phyloP scores from a whole-genome alignment of 2,797 vertebrate genomes.

The Darevskia mixta region DNA sequence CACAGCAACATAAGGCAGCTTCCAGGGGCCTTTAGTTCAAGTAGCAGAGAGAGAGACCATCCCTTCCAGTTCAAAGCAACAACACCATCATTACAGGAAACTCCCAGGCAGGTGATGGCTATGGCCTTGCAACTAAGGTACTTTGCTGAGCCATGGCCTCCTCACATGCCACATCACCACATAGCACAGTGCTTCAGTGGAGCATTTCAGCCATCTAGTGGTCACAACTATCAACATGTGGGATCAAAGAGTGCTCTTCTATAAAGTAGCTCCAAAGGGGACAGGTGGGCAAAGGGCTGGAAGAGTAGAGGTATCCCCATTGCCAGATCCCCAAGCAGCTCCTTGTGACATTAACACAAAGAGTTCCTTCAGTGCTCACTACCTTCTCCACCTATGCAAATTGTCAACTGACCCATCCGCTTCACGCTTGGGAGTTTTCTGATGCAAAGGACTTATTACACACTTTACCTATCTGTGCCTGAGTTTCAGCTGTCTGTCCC shows the following conservation, averaged over 20 bases:
- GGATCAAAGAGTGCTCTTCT: neutral
- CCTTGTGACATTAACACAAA: neutral
- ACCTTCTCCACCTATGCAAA: neutral
- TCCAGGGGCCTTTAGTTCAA: neutral
- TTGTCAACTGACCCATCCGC: neutral
- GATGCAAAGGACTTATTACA: neutral
- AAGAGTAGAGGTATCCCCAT: neutral
- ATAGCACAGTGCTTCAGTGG: no score
- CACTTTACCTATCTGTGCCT: conserved; percentile 20
- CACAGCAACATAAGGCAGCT: no score
- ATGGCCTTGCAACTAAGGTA: neutral
- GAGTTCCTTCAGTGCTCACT: neutral
- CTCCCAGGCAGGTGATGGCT: no score
- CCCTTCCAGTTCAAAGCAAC: neutral
- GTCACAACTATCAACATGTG: neutral
- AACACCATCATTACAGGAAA: neutral
- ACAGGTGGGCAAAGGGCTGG: neutral
- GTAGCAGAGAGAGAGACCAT: neutral
- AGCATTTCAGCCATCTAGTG: conserved; percentile 2
- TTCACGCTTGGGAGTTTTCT: neutral
- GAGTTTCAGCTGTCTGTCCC: neutral
- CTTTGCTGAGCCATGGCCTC: neutral
- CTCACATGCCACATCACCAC: neutral
- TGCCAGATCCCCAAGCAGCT: neutral
- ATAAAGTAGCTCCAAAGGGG: neutral